Percentiles rank a stretch among this genome's conserved stretches.
phyloP scores from a whole-genome alignment of 2,797 vertebrate genomes.

The Leuciscus waleckii region DNA sequence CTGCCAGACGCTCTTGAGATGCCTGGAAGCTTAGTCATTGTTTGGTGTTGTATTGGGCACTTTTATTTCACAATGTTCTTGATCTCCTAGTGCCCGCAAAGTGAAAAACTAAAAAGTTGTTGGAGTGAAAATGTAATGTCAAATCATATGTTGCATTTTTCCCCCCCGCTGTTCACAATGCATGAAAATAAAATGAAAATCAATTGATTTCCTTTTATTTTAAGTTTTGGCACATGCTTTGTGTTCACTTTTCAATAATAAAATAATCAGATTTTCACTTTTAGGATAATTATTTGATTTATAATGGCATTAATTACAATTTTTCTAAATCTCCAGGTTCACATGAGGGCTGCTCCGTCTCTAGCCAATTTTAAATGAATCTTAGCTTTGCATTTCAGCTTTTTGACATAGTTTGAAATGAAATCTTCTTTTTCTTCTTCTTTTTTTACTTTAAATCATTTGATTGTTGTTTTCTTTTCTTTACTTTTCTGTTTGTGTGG shows the following conservation, averaged over 20 bases:
- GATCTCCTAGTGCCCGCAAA: neutral
- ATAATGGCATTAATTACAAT: neutral
- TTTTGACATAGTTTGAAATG: neutral
- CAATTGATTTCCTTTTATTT: neutral
- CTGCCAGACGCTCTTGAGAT: neutral
- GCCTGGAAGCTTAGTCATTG: neutral
- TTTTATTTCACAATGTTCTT: neutral
- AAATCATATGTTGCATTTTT: neutral
- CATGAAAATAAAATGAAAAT: neutral
- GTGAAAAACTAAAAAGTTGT: neutral
- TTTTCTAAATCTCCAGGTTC: neutral
- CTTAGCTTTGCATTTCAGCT: neutral
- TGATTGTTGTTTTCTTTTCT: neutral
- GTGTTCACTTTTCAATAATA: neutral
- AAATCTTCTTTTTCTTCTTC: neutral
- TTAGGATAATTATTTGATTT: neutral
- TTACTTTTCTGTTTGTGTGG: neutral
- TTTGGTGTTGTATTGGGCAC: conserved; percentile 2
- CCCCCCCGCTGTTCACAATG: too few relatives aligned
- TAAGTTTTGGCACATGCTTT: neutral
- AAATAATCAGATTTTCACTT: neutral
- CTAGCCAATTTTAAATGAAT: neutral
- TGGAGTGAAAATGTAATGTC: neutral
- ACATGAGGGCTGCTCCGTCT: neutral
- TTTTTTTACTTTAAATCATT: neutral